Base-by-base conservation (phyloP, 2,113 vertebrate species). In the Serilophus lunatus region DNA sequence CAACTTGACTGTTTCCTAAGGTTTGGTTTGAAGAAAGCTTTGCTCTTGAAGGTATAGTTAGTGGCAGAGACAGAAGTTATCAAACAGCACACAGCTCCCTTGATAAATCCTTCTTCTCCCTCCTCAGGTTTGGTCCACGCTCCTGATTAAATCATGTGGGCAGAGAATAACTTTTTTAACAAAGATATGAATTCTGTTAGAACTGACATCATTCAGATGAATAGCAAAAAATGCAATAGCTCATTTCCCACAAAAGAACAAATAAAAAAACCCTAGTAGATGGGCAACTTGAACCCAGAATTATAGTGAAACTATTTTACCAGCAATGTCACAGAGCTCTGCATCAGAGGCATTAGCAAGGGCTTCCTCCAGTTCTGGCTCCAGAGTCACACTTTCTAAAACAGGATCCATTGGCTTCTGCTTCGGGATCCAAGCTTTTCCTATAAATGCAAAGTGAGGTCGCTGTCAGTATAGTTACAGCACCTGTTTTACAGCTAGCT, bases 301-400 rank as follows among this genome's bases (percentile, higher is more conserved):
- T 45, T 66, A 40, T 28, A 1, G 5, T 44, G 56, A 89, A 90
- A 86, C 8, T 70, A 25, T 42, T 97, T 97, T 98, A 99, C 99
- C 99, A 98, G 99, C 99, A 12, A 99, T 99, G 86, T 99, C 99
- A 85, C 99, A 99, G 86, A 99, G 98, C 75, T 99, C 99, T 18
- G 99, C 99, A 72, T 99, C 99, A 2, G 98, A 98, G 16, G 99
- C 99, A 16, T 98, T 99, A 4, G 99, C 98, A 66, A 99, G 97
- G 25, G 99, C 99, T 97, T 99, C 99, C 94, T 99, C 99, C 82
- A 99, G 98, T 97, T 99, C 99, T 0, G 99, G 99, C 96, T 99
- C 99, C 90, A 99, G 97, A 2, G 99, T 99, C 83, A 99, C 99
- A 29, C 95, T 99, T 97, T 99, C 99, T 92, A 99, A 98, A 92